These are phyloP conservation scores for Ridgeia piscesae DNA, from an alignment of 1,140 invertebrate genomes.

Conservation along the genomic window DNA sequence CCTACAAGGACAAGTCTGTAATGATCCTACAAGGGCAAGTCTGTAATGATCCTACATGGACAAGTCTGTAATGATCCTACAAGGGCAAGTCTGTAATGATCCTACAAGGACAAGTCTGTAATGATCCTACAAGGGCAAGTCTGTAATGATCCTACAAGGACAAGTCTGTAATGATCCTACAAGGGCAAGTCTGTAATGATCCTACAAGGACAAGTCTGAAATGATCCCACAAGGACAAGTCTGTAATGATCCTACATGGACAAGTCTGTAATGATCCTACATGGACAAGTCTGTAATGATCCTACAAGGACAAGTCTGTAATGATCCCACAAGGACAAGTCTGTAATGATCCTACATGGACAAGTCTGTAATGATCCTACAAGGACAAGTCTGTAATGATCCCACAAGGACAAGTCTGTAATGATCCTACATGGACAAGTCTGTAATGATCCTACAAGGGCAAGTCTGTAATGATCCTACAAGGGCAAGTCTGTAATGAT, in stretches of 20 bases:
- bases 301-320: neutral
- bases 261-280: neutral
- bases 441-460: neutral
- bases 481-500: neutral
- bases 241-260: neutral
- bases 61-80: neutral
- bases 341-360: neutral
- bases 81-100: neutral
- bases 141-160: neutral
- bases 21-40: neutral
- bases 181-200: neutral
- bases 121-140: neutral
- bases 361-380: neutral
- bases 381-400: neutral
- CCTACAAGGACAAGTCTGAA: neutral
- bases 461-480: neutral
- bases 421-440: neutral
- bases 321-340: neutral
- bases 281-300: neutral
- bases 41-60: neutral
- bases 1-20: neutral
- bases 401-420: neutral
- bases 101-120: neutral
- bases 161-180: neutral
- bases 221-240: neutral